Evolutionary conservation across 2,797 vertebrate genomes (phyloP).

Genomic region (Pogoniulus pusillus): DNA sequence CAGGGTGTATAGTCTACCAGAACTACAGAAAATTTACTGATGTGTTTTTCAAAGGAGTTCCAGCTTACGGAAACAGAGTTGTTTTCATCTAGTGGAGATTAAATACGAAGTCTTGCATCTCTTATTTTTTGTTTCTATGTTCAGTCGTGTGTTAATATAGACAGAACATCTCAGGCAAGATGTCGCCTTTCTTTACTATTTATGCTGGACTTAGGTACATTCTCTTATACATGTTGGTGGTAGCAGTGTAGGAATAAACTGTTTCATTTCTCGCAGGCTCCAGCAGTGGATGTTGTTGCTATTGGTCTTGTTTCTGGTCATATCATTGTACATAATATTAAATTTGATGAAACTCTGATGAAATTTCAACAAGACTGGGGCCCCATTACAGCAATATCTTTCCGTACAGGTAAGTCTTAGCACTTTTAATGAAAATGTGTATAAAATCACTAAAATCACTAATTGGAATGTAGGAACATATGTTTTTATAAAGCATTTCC

Average conservation of each 20-base stretch:
- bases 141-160: fast-evolving
- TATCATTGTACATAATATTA: slow-evolving; percentile 93
- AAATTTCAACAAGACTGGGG: slow-evolving; percentile 97
- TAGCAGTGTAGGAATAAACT: not conserved
- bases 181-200: not conserved
- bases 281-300: slow-evolving; percentile 91
- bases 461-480: not conserved
- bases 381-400: slow-evolving; percentile 90
- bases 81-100: not conserved
- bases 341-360: slow-evolving; percentile 91
- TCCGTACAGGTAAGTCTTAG: slow-evolving; percentile 86
- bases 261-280: slow-evolving; percentile 80
- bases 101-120: not conserved
- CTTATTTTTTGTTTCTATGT: not conserved
- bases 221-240: fast-evolving
- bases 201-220: not conserved
- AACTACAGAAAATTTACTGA: not conserved
- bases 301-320: slow-evolving; percentile 87
- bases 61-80: not conserved
- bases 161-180: not conserved
- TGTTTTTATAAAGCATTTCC: not conserved
- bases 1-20: not conserved
- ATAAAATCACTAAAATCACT: not conserved
- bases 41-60: not conserved
- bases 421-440: not conserved